Percentiles rank a stretch among this genome's conserved stretches.
These are phyloP conservation scores for Eristalis intricaria DNA, from an alignment of 2,888 invertebrate genomes.

Conservation along the genomic window DNA sequence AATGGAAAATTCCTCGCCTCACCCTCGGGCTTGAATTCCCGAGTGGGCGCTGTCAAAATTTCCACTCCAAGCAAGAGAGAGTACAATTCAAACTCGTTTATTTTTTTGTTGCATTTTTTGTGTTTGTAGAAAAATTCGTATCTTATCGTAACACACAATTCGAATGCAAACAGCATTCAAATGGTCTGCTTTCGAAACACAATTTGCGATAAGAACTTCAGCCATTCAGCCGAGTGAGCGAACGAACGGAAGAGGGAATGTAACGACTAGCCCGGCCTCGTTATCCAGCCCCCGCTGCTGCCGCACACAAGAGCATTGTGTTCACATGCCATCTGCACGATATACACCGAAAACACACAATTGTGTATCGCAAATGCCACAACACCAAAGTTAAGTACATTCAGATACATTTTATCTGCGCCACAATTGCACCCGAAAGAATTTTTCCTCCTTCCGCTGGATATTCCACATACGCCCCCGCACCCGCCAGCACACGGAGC, in stretches of 20 bases:
- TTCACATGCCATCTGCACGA: constrained; percentile 65
- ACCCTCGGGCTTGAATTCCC: background rate
- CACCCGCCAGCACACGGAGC: constrained; percentile 1
- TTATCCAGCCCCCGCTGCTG: constrained; percentile 33
- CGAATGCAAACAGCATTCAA: constrained; percentile 53
- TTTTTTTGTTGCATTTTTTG: background rate
- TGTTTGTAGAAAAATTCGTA: constrained; percentile 27
- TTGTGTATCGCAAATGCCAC: constrained; percentile 47
- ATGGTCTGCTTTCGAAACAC: constrained; percentile 48
- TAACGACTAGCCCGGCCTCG: constrained; percentile 35
- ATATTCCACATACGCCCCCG: constrained; percentile 59
- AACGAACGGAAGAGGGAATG: background rate
- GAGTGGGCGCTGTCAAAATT: background rate
- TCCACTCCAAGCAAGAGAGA: background rate
- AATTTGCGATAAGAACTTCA: constrained; percentile 64
- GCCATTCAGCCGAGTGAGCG: background rate
- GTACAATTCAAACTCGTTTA: too few species aligned
- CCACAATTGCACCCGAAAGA: constrained; percentile 55
- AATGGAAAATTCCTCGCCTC: background rate
- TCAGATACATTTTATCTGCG: constrained; percentile 62
- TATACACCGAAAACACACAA: constrained; percentile 36
- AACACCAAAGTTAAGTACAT: constrained; percentile 55
- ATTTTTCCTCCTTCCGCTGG: constrained; percentile 3
- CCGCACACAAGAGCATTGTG: constrained; percentile 37
- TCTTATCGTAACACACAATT: constrained; percentile 57